Base-by-base conservation (phyloP, 2,797 vertebrate species). In the Silurus aristotelis region DNA sequence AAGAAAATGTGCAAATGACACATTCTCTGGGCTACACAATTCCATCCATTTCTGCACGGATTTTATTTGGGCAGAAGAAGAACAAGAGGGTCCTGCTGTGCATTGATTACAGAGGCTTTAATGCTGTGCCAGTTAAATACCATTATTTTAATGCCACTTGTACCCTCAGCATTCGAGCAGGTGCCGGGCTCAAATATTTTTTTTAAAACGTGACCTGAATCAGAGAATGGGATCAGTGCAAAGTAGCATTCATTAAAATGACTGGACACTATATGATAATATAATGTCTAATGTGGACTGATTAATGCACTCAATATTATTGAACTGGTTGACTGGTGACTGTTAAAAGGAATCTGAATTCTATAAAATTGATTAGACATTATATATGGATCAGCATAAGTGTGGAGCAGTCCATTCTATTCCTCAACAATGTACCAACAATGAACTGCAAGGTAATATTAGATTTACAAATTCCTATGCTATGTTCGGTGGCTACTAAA, bases 371-470 rank as follows among this genome's bases (percentile, higher is more conserved):
- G 60, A 17, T 4, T 19, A 60, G 75, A 1, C 9, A 9, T 78
- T 78, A 38, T 12, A 78, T 19, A 38, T 60, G 75, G 17, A 78
- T 60, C 13, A 77, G 75, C 55, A 77, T 77, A 61, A 60, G 76
- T 19, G 7, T 79, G 9, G 43, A 61, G 0, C 3, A 43, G 10
- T n/a, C 56, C 61, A 27, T 43, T 22, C 38, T 19, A 38, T 6
- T 0, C 22, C 13, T 25, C 71, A 56, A 22, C 76, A 17, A 79
- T 79, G 31, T 22, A 38, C 10, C 58, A 79, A 61, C 14, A 56
- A 77, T 17, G 13, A 76, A 76, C 13, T 76, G 72, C 56, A 78
- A 56, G 72, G 48, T 55, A 20, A 48, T 19, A 25, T 17, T 4
- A 14, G 15, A 73, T 58, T 60, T 78, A 56, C 27, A 78, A 60